Evolutionary conservation across 2,888 invertebrate species (phyloP).

Genomic region (Epinotia brunnichana): DNA sequence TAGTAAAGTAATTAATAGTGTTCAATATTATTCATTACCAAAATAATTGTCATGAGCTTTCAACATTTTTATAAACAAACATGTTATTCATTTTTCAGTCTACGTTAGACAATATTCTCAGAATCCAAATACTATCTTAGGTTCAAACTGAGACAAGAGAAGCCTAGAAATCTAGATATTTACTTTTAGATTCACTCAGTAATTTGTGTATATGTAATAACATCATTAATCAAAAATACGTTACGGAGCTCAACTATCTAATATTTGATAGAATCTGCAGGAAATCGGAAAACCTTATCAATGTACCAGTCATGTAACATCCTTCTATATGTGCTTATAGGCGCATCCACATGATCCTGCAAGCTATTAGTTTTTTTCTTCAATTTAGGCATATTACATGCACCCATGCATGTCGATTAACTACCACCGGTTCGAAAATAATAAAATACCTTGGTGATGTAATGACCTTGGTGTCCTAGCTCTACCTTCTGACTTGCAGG

Average conservation of each 20-base stretch:
- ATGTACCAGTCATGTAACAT: too few relatives aligned
- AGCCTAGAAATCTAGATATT: not conserved
- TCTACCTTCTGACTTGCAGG: too few relatives aligned
- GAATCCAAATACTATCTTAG: not conserved
- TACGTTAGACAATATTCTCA: not conserved
- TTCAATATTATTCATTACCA: conserved; percentile 1
- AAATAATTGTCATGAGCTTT: not conserved
- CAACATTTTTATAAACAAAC: not conserved
- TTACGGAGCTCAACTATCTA: not conserved
- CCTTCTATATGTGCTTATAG: too few relatives aligned
- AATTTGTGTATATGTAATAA: not conserved
- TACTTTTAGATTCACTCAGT: not conserved
- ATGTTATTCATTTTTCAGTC: not conserved
- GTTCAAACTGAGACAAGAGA: not conserved
- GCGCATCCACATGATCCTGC: too few relatives aligned
- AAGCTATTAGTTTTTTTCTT: too few relatives aligned
- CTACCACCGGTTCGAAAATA: too few relatives aligned
- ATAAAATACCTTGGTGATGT: too few relatives aligned
- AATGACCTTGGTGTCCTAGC: too few relatives aligned
- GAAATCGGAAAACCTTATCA: too few relatives aligned
- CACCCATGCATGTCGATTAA: too few relatives aligned
- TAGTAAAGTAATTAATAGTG: conserved; percentile 5
- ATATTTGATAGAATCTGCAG: not conserved
- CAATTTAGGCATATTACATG: too few relatives aligned
- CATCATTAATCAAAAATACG: not conserved